Evolutionary conservation across 2,888 invertebrate species (phyloP).

Genomic region (Ashinkailepas kermadecensis): DNA sequence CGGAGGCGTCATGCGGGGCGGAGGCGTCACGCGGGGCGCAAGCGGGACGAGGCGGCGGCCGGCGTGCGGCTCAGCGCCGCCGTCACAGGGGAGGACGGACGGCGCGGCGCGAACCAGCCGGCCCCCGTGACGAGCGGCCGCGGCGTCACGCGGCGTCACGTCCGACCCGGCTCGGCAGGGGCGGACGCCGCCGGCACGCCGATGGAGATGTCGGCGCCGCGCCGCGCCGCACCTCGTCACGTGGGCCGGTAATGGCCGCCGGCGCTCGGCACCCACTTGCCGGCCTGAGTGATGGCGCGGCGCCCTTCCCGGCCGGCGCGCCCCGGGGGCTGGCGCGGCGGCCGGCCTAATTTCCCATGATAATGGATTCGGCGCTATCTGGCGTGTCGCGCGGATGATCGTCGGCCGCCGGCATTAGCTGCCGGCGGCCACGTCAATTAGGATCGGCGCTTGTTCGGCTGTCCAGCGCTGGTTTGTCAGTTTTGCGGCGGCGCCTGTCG

Average conservation of each 20-base stretch:
- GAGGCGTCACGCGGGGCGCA: no score
- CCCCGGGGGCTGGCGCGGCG: background rate
- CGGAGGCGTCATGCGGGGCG: no score
- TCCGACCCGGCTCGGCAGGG: no score
- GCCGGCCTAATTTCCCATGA: background rate
- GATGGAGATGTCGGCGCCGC: background rate
- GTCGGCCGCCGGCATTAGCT: background rate
- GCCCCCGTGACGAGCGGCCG: background rate
- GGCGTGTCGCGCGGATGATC: background rate
- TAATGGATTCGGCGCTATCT: constrained; percentile 19
- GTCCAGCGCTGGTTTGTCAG: background rate
- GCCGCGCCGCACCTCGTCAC: background rate
- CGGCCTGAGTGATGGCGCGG: background rate
- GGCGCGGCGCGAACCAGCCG: background rate
- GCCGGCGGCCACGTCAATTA: background rate
- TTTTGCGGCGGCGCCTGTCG: background rate
- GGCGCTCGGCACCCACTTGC: background rate
- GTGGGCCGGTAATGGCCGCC: background rate
- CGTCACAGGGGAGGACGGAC: background rate
- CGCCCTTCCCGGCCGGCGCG: background rate
- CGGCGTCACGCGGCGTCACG: background rate
- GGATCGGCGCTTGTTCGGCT: background rate
- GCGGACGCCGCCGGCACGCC: background rate
- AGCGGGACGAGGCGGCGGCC: no score
- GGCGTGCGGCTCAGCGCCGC: no score